A percentile compares a stretch with the other conserved stretches of the same genome.
phyloP scores from a whole-genome alignment of 1,140 invertebrate species.

The Drosophila melanica region DNA sequence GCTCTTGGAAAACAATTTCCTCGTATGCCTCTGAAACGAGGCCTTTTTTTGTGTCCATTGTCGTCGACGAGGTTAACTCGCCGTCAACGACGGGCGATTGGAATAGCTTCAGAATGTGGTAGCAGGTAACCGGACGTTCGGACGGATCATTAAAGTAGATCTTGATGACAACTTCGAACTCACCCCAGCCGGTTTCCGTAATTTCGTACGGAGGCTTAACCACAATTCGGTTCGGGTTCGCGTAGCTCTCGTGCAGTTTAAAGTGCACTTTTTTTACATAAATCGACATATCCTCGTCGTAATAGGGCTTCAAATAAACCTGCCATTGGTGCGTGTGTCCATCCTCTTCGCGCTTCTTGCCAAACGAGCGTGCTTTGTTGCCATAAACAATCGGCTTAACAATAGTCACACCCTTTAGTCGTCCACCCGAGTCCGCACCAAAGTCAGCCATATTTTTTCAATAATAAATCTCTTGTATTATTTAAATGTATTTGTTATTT shows the following conservation, averaged over 20 bases:
- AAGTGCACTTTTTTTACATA: constrained; percentile 99
- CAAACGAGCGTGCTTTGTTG: constrained; percentile 97
- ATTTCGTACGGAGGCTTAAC: constrained; percentile 98
- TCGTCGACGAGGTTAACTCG: constrained; percentile 84
- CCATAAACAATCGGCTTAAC: constrained; percentile 99
- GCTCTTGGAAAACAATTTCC: constrained; percentile 99
- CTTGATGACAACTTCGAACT: constrained; percentile 99
- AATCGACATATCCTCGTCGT: constrained; percentile 96
- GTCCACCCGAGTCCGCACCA: constrained; percentile 91
- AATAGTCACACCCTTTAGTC: constrained; percentile 94
- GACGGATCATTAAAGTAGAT: constrained; percentile 99
- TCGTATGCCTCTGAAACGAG: constrained; percentile 98
- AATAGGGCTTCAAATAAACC: constrained; percentile 97
- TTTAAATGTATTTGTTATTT: constrained; percentile 13
- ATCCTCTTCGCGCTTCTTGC: constrained; percentile 98
- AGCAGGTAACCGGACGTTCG: constrained; percentile 97
- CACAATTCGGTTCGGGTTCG: constrained; percentile 96
- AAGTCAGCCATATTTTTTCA: constrained; percentile 88
- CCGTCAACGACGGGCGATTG: constrained; percentile 88
- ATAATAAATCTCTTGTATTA: constrained; percentile 84
- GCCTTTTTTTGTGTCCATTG: constrained; percentile 91
- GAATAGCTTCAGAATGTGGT: constrained; percentile 98
- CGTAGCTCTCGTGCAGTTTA: constrained; percentile 98
- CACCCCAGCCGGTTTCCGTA: constrained; percentile 99
- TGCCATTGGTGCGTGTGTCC: constrained; percentile 99